Evolutionary conservation across 2,888 invertebrate genomes (phyloP).

Genomic region (Tetrapedia diversipes): DNA sequence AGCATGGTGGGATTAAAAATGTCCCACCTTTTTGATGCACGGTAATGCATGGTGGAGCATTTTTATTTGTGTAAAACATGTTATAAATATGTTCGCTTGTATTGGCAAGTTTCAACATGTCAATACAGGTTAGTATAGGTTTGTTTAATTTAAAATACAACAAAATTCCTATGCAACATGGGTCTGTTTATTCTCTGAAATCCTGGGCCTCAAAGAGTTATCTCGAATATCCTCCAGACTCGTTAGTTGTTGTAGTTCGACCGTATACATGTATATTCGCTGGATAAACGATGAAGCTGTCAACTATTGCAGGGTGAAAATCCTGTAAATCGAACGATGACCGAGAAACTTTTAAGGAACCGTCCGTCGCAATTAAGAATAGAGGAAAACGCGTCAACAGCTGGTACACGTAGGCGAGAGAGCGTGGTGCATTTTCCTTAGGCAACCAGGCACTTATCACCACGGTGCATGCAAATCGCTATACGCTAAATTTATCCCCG

Average conservation of each 20-base stretch:
- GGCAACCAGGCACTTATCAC: constrained; percentile 36
- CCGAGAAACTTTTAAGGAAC: constrained; percentile 8
- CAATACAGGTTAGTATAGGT: too few relatives aligned
- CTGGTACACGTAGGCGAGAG: not conserved
- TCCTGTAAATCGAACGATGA: constrained; percentile 7
- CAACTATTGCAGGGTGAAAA: constrained; percentile 4
- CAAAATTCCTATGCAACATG: too few relatives aligned
- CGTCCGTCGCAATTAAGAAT: constrained; percentile 16
- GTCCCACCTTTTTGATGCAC: too few relatives aligned
- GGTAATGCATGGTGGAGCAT: too few relatives aligned
- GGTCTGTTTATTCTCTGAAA: too few relatives aligned
- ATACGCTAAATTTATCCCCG: constrained; percentile 55
- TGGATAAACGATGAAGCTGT: constrained; percentile 17
- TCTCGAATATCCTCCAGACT: too few relatives aligned
- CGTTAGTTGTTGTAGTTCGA: constrained; percentile 1
- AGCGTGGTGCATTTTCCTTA: constrained; percentile 13
- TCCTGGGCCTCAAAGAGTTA: too few relatives aligned
- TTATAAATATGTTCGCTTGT: too few relatives aligned
- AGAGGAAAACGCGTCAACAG: not conserved
- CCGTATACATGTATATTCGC: constrained; percentile 10
- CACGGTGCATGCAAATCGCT: constrained; percentile 48
- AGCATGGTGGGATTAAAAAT: too few relatives aligned
- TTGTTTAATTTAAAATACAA: too few relatives aligned
- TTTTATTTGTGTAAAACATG: too few relatives aligned
- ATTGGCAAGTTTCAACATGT: too few relatives aligned